A percentile compares a stretch with the other conserved stretches of the same genome.
Conservation (phyloP, 2,888 invertebrate genomes). For the Macaria notata region DNA sequence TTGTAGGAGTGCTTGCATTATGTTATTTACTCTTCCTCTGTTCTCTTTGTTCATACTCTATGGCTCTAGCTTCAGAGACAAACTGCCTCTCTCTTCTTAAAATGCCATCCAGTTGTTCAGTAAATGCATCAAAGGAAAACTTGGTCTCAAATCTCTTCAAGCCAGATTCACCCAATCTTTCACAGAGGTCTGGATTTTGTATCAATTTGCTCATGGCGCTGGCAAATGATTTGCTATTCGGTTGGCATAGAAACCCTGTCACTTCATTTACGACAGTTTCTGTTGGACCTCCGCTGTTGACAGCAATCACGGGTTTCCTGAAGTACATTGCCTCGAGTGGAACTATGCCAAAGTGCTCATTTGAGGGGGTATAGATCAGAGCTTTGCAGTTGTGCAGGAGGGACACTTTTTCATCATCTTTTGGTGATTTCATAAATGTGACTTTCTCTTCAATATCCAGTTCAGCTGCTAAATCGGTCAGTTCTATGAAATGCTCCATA, state of each 20-base stretch:
- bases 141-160: slow-evolving; percentile 87
- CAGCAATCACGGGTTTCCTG: slow-evolving; percentile 96
- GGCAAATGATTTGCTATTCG: slow-evolving; percentile 87
- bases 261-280: slow-evolving; percentile 93
- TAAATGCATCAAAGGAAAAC: slow-evolving; percentile 93
- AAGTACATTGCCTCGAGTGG: slow-evolving; percentile 99
- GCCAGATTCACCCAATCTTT: slow-evolving; percentile 89
- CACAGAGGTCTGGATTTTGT: slow-evolving; percentile 80
- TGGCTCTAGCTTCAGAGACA: slow-evolving; percentile 66
- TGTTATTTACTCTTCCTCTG: slow-evolving; percentile 72
- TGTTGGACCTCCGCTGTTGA: slow-evolving; percentile 96
- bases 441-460: slow-evolving; percentile 87
- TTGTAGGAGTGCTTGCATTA: slow-evolving; percentile 64
- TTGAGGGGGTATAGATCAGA: slow-evolving; percentile 96
- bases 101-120: slow-evolving; percentile 84
- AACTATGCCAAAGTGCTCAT: slow-evolving; percentile 99
- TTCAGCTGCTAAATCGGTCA: slow-evolving; percentile 85
- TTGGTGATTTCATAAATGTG: slow-evolving; percentile 93
- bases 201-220: slow-evolving; percentile 88
- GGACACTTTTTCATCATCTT: slow-evolving; percentile 91
- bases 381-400: slow-evolving; percentile 89
- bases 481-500: slow-evolving; percentile 90
- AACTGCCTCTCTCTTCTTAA: slow-evolving; percentile 70
- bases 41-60: slow-evolving; percentile 66
- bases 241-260: slow-evolving; percentile 91